These are phyloP conservation scores for Scaptomyza pallida DNA, from an alignment of 1,140 invertebrate species.

Conservation along the genomic window DNA sequence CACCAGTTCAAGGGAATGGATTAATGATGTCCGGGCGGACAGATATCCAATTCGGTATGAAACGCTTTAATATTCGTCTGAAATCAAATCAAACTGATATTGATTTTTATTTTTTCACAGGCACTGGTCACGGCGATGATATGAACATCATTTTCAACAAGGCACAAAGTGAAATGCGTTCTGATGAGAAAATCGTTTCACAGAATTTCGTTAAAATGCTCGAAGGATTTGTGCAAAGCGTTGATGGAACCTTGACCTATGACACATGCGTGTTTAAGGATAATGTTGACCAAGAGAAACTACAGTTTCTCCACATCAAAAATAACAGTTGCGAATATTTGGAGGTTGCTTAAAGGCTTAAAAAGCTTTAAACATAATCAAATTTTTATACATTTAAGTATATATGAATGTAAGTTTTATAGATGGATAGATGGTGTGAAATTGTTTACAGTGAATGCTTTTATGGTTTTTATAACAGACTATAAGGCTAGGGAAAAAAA, in stretches of 20 bases:
- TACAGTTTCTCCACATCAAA: constrained; percentile 4
- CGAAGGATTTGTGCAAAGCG: constrained; percentile 31
- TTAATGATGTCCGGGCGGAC: constrained; percentile 32
- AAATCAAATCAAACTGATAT: not conserved
- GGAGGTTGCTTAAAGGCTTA: not conserved
- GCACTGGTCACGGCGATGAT: constrained; percentile 60
- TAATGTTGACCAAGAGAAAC: constrained; percentile 8
- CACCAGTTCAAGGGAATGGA: constrained; percentile 52
- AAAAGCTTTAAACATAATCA: not conserved
- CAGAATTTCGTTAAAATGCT: constrained; percentile 47
- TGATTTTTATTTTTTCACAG: constrained; percentile 15
- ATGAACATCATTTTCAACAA: constrained; percentile 24
- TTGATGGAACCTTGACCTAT: constrained; percentile 9
- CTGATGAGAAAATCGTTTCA: constrained; percentile 40
- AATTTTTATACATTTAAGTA: not conserved
- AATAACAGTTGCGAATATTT: not conserved
- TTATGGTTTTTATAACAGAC: no score
- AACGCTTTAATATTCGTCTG: not conserved
- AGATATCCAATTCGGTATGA: constrained; percentile 44
- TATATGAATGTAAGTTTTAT: no score
- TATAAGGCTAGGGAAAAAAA: no score
- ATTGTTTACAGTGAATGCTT: no score
- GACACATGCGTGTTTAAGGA: constrained; percentile 5
- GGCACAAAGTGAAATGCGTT: constrained; percentile 6
- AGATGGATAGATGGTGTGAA: no score